A percentile compares a stretch with the other conserved stretches of the same genome.
Conservation (phyloP, 2,888 invertebrate species). For the Gibbula magus region DNA sequence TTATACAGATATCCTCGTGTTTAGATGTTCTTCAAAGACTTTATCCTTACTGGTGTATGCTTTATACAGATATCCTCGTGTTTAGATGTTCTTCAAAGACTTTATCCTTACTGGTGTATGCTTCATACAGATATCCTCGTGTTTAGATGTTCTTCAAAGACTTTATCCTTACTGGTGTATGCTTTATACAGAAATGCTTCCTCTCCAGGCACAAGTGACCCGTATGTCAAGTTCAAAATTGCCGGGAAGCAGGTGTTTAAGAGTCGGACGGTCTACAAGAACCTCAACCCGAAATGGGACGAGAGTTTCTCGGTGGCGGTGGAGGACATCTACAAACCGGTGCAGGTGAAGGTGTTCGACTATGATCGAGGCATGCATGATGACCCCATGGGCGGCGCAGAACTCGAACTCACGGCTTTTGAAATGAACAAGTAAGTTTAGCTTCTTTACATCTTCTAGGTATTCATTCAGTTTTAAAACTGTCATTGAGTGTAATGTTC, state of each 20-base stretch:
- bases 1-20: too few species aligned
- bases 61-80: too few species aligned
- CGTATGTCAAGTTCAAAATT: conserved; percentile 96
- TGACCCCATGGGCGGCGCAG: conserved; percentile 97
- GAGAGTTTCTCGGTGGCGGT: conserved; percentile 90
- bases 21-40: too few species aligned
- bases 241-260: conserved; percentile 92
- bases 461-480: too few species aligned
- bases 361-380: conserved; percentile 96
- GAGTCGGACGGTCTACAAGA: conserved; percentile 93
- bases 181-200: too few species aligned
- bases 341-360: conserved; percentile 85
- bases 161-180: too few species aligned
- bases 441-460: neutral
- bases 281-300: conserved; percentile 98
- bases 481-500: too few species aligned
- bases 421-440: conserved; percentile 81
- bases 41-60: too few species aligned
- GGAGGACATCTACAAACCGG: conserved; percentile 68
- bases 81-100: too few species aligned
- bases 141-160: too few species aligned
- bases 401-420: conserved; percentile 87
- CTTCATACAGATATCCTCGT: too few species aligned
- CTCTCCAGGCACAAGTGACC: conserved; percentile 90
- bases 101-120: too few species aligned